Evolutionary conservation across 2,888 invertebrate genomes (phyloP), one percentile per base, ranked within the genome.

Genomic region (Catocala nupta): DNA sequence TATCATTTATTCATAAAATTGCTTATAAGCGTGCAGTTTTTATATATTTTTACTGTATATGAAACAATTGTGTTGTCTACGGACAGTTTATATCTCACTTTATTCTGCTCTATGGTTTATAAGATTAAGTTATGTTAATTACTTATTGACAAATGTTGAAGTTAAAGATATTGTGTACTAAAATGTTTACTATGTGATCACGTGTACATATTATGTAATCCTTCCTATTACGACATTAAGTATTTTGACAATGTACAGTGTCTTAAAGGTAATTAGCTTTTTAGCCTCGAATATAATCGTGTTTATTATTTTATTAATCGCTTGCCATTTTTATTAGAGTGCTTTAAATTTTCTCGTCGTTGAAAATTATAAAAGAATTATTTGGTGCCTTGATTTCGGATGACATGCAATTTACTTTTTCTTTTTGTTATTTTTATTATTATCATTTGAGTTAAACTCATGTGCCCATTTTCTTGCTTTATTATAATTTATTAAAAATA

Each of bases 381-480:
- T 43, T 64, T 60, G 65, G 66, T 78, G 75, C 75, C 68, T 79
- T 56, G 48, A 65, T 47, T 70, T 66, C 48, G 52, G 50, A 43
- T 47, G 49, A 58, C 54, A 63, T 72, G 67, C 70, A 75, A 64
- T 75, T 42, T 65, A 61, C 9, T 59, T 62, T 52, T 44, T 60
- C 63, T 42, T 55, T 61, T 63, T 65, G 51, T 71, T 73, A 59
- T 43, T 67, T 65, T 67, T 68, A 39, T 39, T 62, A 68, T 68
- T 57, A 62, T 56, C 68, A 70, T 82, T 86, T 89, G 93, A 93
- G 93, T 93, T 80, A 88, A 91, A 93, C 93, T 93, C 93, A 86
- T 67, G 60, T 79, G 89, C 90, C 91, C 83, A 81, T 83, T 83
- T 75, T 87, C 88, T 90, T 90, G 90, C 88, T 87, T 85, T 83